These are phyloP conservation scores for Dolichallabes microphthalmus DNA, from an alignment of 2,113 vertebrate species.

Conservation along the genomic window DNA sequence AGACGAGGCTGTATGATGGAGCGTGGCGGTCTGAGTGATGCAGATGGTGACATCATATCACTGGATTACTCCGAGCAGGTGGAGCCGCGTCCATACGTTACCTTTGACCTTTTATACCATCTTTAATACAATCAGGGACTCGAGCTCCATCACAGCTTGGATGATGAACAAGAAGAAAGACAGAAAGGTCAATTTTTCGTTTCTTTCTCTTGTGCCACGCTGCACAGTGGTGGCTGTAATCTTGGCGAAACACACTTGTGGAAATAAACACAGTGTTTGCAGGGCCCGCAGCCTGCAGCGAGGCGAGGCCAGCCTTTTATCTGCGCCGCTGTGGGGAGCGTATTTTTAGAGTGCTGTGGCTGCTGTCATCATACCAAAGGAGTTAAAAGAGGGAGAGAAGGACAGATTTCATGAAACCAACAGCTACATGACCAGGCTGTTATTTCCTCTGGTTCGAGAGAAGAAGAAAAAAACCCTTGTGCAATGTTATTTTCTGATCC, in stretches of 20 bases:
- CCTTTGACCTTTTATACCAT: constrained; percentile 44
- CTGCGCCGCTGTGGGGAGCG: constrained; percentile 58
- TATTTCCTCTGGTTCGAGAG: constrained; percentile 6
- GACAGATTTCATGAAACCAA: constrained; percentile 23
- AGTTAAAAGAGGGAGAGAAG: constrained; percentile 23
- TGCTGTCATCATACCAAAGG: constrained; percentile 8
- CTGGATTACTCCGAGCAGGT: constrained; percentile 18
- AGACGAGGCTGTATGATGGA: constrained; percentile 27
- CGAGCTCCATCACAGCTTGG: constrained; percentile 37
- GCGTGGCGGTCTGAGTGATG: constrained; percentile 45
- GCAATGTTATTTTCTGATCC: constrained; percentile 19
- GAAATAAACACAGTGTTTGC: constrained; percentile 77
- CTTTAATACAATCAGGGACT: constrained; percentile 47
- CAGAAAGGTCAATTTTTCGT: background rate
- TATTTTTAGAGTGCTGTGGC: constrained; percentile 39
- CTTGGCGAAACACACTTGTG: constrained; percentile 74
- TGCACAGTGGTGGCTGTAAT: constrained; percentile 73
- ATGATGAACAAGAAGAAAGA: constrained; percentile 4
- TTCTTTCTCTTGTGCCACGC: constrained; percentile 54
- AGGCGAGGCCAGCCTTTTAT: constrained; percentile 71
- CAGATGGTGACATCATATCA: constrained; percentile 46
- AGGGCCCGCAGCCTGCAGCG: constrained; percentile 69
- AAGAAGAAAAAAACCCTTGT: background rate
- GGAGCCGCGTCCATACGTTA: background rate
- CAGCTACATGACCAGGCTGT: constrained; percentile 27